phyloP scores from a whole-genome alignment of 2,113 vertebrate genomes.

The Callipepla californica region DNA sequence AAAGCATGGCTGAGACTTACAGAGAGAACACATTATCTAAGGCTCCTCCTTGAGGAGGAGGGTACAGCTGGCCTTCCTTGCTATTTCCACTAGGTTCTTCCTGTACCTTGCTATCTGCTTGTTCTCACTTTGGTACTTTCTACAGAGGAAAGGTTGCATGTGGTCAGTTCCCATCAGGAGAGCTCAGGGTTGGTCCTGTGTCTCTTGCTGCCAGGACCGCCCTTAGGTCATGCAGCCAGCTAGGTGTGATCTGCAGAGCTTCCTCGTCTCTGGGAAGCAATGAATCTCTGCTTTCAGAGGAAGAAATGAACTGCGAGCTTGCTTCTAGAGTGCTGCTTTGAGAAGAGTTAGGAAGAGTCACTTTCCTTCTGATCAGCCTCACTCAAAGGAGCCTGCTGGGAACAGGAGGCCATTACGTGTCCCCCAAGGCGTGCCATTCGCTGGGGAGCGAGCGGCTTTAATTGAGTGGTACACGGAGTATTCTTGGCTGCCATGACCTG shows the following conservation, averaged over 20 bases:
- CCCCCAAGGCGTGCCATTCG: neutral
- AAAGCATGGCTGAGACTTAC: neutral
- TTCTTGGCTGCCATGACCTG: conserved; percentile 46
- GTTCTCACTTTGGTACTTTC: neutral
- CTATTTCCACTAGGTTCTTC: neutral
- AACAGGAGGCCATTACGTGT: neutral
- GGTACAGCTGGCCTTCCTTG: accelerated
- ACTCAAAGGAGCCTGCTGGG: conserved; percentile 43
- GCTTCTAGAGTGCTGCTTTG: neutral
- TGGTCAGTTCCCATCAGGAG: neutral
- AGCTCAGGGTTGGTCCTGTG: neutral
- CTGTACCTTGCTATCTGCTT: accelerated
- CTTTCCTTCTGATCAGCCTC: conserved; percentile 6
- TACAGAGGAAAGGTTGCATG: neutral
- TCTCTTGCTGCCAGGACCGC: accelerated
- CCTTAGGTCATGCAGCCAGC: neutral
- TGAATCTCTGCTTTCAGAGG: neutral
- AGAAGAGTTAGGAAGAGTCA: neutral
- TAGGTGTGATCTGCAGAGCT: neutral
- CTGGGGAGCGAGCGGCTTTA: neutral
- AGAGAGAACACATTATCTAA: neutral
- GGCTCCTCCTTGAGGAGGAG: no score
- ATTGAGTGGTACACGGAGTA: conserved; percentile 1
- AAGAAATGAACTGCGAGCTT: neutral
- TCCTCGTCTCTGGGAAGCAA: neutral